These are phyloP conservation scores for Condylura cristata DNA, from an alignment of 2,113 vertebrate genomes.

Conservation along the genomic window DNA sequence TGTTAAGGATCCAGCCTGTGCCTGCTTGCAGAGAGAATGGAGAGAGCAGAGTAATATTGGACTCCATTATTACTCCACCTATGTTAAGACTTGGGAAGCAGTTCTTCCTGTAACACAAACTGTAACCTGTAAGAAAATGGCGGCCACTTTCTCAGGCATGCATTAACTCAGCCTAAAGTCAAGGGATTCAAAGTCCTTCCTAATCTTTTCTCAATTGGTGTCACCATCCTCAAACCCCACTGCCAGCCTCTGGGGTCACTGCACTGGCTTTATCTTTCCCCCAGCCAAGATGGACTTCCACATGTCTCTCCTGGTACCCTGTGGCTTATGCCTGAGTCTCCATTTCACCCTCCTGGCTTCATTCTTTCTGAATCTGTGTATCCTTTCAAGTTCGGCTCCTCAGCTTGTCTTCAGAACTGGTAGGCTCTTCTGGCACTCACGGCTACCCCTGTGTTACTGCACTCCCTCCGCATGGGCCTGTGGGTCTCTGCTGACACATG, in stretches of 20 bases:
- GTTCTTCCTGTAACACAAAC: not conserved
- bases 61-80: not conserved
- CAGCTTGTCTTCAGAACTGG: not conserved
- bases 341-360: not conserved
- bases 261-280: not conserved
- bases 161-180: not conserved
- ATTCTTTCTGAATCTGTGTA: not conserved
- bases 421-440: not conserved
- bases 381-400: not conserved
- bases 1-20: not conserved
- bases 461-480: too few relatives aligned
- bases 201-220: not conserved
- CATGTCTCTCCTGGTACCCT: not conserved
- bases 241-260: not conserved
- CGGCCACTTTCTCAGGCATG: not conserved
- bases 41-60: not conserved
- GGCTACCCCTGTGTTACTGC: rapidly evolving
- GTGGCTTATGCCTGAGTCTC: not conserved
- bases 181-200: not conserved
- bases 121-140: not conserved
- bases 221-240: not conserved
- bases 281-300: not conserved
- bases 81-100: not conserved
- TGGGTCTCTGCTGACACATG: not conserved
- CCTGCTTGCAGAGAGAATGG: not conserved